phyloP scores from a whole-genome alignment of 92 coral and sea anemone genomes.

The Phenganax subtilis region DNA sequence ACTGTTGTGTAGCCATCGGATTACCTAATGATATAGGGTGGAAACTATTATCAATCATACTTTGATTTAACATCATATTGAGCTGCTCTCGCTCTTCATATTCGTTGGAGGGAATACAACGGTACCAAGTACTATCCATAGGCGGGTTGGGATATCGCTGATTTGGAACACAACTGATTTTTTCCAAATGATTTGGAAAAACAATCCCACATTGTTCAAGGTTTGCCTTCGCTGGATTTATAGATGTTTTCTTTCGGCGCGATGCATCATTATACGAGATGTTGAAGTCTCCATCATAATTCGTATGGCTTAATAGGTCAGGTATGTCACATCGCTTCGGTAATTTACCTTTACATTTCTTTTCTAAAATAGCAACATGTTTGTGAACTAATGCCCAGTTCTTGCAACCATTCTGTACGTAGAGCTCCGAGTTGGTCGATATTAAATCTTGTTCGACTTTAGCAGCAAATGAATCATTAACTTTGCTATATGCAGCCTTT shows the following conservation, averaged over 20 bases:
- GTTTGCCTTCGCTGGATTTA: conserved; percentile 5
- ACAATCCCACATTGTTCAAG: conserved; percentile 1
- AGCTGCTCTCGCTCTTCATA: conserved; percentile 16
- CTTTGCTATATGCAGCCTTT: conserved; percentile 35
- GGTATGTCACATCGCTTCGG: conserved; percentile 29
- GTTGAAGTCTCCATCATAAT: not conserved
- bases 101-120: conserved; percentile 15
- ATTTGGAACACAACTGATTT: not conserved
- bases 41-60: not conserved
- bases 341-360: conserved; percentile 39
- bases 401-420: conserved; percentile 42
- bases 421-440: conserved; percentile 34
- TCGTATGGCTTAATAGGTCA: not conserved
- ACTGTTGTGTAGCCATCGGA: no score
- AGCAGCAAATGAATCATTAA: conserved; percentile 29
- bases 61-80: conserved; percentile 12
- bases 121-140: not conserved
- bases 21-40: no score
- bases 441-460: conserved; percentile 43
- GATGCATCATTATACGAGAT: no score
- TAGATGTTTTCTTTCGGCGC: not conserved
- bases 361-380: conserved; percentile 42
- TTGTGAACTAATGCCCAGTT: conserved; percentile 51
- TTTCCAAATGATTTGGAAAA: not conserved
- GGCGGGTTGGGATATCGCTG: not conserved